Evolutionary conservation across 2,113 vertebrate genomes (phyloP).

Genomic region (Oxyruncus cristatus): DNA sequence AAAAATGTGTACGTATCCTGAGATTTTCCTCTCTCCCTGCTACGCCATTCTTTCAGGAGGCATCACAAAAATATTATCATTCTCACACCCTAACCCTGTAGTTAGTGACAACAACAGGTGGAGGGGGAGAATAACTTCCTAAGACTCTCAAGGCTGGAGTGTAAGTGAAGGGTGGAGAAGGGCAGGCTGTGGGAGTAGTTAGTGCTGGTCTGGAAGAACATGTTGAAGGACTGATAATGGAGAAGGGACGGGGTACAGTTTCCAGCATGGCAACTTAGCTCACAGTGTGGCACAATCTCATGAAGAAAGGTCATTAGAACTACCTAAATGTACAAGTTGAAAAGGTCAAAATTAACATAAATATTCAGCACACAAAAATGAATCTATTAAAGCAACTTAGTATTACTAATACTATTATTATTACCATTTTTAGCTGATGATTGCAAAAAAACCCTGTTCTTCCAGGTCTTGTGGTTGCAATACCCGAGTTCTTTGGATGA

Average conservation of each 20-base stretch:
- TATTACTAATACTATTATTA: background rate
- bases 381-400: background rate
- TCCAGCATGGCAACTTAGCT: background rate
- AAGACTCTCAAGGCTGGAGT: background rate
- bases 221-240: background rate
- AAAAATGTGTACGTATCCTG: background rate
- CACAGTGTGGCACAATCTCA: background rate
- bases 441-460: constrained; percentile 34
- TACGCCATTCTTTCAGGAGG: background rate
- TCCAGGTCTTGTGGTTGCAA: constrained; percentile 61
- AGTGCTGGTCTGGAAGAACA: background rate
- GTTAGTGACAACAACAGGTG: background rate
- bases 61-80: background rate
- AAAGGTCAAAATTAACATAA: background rate
- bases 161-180: background rate
- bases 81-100: background rate
- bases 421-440: constrained; percentile 59
- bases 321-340: background rate
- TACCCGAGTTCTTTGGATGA: constrained; percentile 36
- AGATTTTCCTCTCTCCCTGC: background rate
- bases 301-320: background rate
- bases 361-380: background rate
- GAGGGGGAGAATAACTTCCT: background rate
- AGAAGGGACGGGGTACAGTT: background rate
- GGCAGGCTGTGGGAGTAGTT: background rate